Conservation (phyloP, 1,140 invertebrate genomes). For the Plutomurus gul region DNA sequence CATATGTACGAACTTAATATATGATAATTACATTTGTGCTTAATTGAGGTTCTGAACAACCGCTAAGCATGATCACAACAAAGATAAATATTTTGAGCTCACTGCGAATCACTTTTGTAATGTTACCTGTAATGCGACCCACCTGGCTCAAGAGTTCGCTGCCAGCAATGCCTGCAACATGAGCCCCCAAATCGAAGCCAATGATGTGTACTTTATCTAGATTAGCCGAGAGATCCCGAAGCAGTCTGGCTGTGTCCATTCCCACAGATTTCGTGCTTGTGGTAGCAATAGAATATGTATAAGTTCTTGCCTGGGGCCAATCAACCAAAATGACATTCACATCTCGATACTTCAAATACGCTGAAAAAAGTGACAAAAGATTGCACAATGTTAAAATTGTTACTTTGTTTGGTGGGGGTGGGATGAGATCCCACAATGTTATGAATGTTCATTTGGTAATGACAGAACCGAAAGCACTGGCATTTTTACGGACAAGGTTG, state of each 20-base stretch:
- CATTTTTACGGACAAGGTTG: too few relatives aligned
- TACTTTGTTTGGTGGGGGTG: too few relatives aligned
- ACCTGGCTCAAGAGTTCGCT: conserved; percentile 47
- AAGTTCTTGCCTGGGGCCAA: conserved; percentile 54
- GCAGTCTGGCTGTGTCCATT: conserved; percentile 51
- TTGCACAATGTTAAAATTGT: not conserved
- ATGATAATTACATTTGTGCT: not conserved
- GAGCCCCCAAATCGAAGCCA: conserved; percentile 59
- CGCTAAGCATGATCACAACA: not conserved
- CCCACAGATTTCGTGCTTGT: conserved; percentile 55
- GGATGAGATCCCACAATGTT: too few relatives aligned
- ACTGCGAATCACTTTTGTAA: too few relatives aligned
- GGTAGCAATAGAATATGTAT: conserved; percentile 55
- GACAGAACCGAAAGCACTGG: too few relatives aligned
- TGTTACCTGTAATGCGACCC: conserved; percentile 46
- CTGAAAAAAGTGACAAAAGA: not conserved
- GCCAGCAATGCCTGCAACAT: conserved; percentile 56
- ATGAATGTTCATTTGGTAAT: too few relatives aligned
- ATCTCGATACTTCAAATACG: conserved; percentile 41
- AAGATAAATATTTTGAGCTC: not conserved
- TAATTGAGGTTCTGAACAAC: not conserved
- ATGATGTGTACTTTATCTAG: conserved; percentile 56
- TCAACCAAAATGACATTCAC: conserved; percentile 56
- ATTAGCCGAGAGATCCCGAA: conserved; percentile 47
- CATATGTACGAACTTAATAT: not conserved